Evolutionary conservation across 2,797 vertebrate species (phyloP).

Genomic region (Gambelia wislizenii): DNA sequence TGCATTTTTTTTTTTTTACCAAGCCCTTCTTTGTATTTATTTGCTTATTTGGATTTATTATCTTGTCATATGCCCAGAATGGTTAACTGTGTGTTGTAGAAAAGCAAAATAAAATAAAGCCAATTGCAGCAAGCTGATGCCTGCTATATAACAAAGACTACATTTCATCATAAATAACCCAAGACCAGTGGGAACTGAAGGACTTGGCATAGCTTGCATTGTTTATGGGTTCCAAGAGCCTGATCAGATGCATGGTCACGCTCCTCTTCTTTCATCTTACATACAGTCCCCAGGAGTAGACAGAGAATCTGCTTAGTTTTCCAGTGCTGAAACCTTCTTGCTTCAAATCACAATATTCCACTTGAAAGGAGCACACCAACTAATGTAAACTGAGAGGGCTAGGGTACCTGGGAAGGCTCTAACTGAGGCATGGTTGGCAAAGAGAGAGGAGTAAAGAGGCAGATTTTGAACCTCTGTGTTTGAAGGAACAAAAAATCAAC

Average conservation of each 20-base stretch:
- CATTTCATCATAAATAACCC: slow-evolving; percentile 7
- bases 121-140: neutral
- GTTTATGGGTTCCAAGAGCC: slow-evolving; percentile 11
- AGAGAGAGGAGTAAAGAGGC: neutral
- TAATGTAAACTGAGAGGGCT: fast-evolving
- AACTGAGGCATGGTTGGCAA: neutral
- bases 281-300: neutral
- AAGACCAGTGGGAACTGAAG: slow-evolving; percentile 24
- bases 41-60: neutral
- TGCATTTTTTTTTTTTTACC: neutral
- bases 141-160: neutral
- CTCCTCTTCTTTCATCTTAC: slow-evolving; percentile 5
- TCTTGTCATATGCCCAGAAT: neutral
- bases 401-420: no score
- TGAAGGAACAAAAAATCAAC: neutral
- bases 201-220: neutral
- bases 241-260: slow-evolving; percentile 25
- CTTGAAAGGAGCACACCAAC: neutral
- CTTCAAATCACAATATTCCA: neutral
- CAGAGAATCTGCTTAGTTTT: neutral
- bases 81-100: neutral
- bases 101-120: neutral
- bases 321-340: neutral
- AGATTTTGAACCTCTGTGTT: fast-evolving
- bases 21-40: neutral